Percentiles rank a stretch among this genome's conserved stretches.
Conservation (phyloP, 2,888 invertebrate species). For the Euplexia lucipara region DNA sequence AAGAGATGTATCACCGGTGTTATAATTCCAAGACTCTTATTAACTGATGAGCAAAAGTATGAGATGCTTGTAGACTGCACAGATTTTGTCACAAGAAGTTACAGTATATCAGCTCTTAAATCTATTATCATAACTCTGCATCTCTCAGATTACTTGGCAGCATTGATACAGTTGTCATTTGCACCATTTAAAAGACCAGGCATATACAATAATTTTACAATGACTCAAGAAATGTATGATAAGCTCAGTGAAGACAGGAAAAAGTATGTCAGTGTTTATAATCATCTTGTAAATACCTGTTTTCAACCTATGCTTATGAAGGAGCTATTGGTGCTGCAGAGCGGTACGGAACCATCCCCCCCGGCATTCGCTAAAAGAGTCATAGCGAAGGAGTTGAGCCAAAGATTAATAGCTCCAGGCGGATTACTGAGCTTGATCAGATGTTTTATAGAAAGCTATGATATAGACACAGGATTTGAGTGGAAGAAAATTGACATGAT, state of each 20-base stretch:
- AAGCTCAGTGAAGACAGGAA: slow-evolving; percentile 87
- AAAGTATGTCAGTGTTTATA: slow-evolving; percentile 87
- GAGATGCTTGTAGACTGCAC: slow-evolving; percentile 87
- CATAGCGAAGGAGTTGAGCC: slow-evolving; percentile 91
- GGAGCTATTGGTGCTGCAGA: slow-evolving; percentile 93
- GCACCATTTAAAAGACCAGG: slow-evolving; percentile 92
- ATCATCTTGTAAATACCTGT: slow-evolving; percentile 88
- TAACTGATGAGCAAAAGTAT: slow-evolving; percentile 89
- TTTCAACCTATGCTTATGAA: slow-evolving; percentile 92
- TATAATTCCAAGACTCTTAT: slow-evolving; percentile 74
- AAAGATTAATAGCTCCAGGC: slow-evolving; percentile 90
- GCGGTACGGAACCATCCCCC: slow-evolving; percentile 84
- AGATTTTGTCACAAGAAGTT: slow-evolving; percentile 86
- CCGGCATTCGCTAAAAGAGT: slow-evolving; percentile 92
- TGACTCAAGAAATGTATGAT: slow-evolving; percentile 91
- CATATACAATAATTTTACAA: slow-evolving; percentile 80
- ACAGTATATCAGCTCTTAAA: slow-evolving; percentile 88
- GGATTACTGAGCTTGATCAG: slow-evolving; percentile 92
- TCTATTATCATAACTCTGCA: slow-evolving; percentile 90
- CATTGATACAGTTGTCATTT: slow-evolving; percentile 93
- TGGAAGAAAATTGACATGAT: slow-evolving; percentile 93
- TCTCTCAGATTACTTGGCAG: slow-evolving; percentile 92
- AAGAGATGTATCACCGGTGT: slow-evolving; percentile 82
- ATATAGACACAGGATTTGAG: slow-evolving; percentile 90
- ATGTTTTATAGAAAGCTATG: slow-evolving; percentile 92